Conservation (phyloP, 2,113 vertebrate genomes). For the Campylomormyrus numenius region DNA sequence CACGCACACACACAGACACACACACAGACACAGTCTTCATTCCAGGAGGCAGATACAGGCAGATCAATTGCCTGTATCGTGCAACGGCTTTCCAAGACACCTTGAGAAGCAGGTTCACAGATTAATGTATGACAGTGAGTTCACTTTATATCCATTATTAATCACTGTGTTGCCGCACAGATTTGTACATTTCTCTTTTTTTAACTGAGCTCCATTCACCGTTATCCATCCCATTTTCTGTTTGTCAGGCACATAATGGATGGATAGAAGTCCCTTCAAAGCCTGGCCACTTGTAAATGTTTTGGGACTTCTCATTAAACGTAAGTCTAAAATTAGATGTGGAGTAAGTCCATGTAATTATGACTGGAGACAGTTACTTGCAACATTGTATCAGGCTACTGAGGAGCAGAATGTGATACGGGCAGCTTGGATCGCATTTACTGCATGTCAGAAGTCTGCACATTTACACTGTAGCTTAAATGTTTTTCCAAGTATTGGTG, state of each 20-base stretch:
- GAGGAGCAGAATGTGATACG: neutral
- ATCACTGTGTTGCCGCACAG: slow-evolving; percentile 24
- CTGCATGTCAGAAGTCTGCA: neutral
- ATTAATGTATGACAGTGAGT: slow-evolving; percentile 41
- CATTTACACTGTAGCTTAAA: neutral
- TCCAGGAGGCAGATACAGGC: neutral
- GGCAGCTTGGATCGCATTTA: neutral
- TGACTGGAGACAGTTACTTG: neutral
- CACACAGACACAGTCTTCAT: neutral
- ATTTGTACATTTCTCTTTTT: slow-evolving; percentile 29
- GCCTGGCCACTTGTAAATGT: neutral
- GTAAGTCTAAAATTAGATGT: neutral
- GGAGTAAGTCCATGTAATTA: neutral
- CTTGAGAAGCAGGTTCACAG: slow-evolving; percentile 37
- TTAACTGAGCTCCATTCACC: slow-evolving; percentile 6
- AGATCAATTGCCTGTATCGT: slow-evolving; percentile 38
- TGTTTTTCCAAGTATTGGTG: neutral
- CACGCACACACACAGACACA: neutral
- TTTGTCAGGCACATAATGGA: neutral
- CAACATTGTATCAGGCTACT: neutral
- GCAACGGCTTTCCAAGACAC: slow-evolving; percentile 18
- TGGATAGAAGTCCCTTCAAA: neutral
- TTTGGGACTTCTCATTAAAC: neutral
- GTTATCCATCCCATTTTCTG: neutral
- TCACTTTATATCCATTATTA: slow-evolving; percentile 36